A percentile compares a stretch with the other conserved stretches of the same genome.
Evolutionary conservation across 2,888 invertebrate genomes (phyloP).

Genomic region (Pycnomerus fuliginosus): DNA sequence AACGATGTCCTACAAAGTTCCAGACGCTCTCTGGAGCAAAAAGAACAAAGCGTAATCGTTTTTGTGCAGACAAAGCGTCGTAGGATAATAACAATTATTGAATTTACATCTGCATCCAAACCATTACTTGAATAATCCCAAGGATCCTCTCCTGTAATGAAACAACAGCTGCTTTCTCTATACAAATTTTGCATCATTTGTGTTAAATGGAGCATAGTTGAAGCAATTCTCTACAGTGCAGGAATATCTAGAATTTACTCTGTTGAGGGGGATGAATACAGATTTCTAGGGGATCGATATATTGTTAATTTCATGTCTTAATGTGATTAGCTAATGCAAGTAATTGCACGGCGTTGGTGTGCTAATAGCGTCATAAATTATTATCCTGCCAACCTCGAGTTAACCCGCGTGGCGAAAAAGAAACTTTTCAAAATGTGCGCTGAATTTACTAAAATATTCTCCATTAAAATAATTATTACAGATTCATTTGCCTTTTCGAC

Average conservation of each 20-base stretch:
- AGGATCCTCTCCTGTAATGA: constrained; percentile 2
- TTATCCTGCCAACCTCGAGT: no score
- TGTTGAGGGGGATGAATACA: constrained; percentile 13
- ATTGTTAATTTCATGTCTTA: no score
- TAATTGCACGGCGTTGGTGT: no score
- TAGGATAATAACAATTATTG: constrained; percentile 4
- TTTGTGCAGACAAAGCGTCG: background rate
- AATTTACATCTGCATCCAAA: background rate
- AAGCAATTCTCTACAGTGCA: constrained; percentile 13
- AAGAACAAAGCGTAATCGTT: constrained; percentile 1
- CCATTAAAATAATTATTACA: no score
- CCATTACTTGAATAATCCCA: constrained; percentile 3
- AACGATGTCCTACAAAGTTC: constrained; percentile 5
- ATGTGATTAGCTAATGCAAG: no score
- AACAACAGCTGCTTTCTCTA: constrained; percentile 14
- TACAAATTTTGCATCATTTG: constrained; percentile 16
- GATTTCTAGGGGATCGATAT: no score
- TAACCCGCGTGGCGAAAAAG: no score
- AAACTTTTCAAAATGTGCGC: no score
- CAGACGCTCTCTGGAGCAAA: background rate
- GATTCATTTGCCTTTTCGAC: no score
- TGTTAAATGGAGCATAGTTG: constrained; percentile 13
- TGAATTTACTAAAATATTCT: no score
- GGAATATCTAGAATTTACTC: constrained; percentile 8
- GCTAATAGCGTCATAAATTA: no score